phyloP scores from a whole-genome alignment of 1,140 invertebrate genomes.

The Aphidius ervi region DNA sequence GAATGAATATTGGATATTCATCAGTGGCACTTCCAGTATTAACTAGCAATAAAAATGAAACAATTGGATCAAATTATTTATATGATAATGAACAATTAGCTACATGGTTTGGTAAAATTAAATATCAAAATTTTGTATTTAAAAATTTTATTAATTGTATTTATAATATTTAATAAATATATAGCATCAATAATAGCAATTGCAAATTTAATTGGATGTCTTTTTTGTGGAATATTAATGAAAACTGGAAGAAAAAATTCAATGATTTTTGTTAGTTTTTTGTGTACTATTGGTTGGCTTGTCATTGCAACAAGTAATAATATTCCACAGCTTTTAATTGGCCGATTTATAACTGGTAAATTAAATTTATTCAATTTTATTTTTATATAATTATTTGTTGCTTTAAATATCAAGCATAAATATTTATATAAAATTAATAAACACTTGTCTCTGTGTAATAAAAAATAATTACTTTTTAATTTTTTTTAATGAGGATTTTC shows the following conservation, averaged over 20 bases:
- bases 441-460: not conserved
- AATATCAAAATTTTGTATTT: slow-evolving; percentile 1
- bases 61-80: slow-evolving; percentile 7
- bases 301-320: slow-evolving; percentile 40
- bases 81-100: slow-evolving; percentile 12
- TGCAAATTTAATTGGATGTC: slow-evolving; percentile 19
- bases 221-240: slow-evolving; percentile 23
- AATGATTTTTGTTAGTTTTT: slow-evolving; percentile 41
- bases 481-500: slow-evolving; percentile 39
- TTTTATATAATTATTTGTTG: not conserved
- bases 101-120: slow-evolving; percentile 26
- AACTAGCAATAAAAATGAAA: slow-evolving; percentile 14
- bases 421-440: not conserved
- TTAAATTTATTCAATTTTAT: not conserved
- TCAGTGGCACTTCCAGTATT: slow-evolving; percentile 35
- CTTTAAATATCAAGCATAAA: not conserved
- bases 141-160: not conserved
- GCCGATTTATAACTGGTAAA: slow-evolving; percentile 47
- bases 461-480: not conserved
- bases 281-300: slow-evolving; percentile 51
- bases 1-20: slow-evolving; percentile 41
- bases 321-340: slow-evolving; percentile 39
- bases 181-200: slow-evolving; percentile 26
- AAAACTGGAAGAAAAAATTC: slow-evolving; percentile 48
- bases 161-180: not conserved